phyloP scores from a whole-genome alignment of 2,113 vertebrate species.

The Pangasianodon hypophthalmus region DNA sequence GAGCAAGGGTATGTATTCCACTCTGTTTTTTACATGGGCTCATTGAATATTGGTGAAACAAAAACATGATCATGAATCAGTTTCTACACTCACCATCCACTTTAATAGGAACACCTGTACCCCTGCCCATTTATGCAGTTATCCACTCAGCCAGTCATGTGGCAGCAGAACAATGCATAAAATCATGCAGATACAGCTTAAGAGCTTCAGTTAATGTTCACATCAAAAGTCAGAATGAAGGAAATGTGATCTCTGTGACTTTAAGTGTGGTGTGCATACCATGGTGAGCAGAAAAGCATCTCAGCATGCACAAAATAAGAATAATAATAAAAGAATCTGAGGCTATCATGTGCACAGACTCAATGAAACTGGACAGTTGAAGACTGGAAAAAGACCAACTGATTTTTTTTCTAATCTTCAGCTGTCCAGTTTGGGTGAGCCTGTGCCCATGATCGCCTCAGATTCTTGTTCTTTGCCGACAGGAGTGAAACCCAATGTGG shows the following conservation, averaged over 20 bases:
- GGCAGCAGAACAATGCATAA: background rate
- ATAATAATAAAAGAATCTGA: background rate
- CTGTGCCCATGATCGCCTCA: background rate
- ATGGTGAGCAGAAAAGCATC: background rate
- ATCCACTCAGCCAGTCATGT: background rate
- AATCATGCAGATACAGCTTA: background rate
- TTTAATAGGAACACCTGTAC: background rate
- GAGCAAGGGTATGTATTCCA: slow-evolving; percentile 70
- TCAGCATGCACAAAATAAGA: background rate
- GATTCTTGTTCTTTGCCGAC: no score
- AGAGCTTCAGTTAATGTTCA: background rate
- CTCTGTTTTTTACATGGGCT: background rate
- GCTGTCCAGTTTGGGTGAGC: background rate
- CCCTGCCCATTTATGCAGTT: background rate
- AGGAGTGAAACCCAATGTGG: background rate
- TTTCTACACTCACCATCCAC: background rate
- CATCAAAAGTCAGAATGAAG: background rate
- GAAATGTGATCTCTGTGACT: background rate
- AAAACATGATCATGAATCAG: background rate
- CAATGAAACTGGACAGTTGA: background rate
- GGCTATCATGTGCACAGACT: background rate
- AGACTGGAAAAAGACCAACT: background rate
- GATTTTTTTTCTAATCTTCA: background rate
- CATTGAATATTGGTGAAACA: background rate
- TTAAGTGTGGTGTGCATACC: background rate